Evolutionary conservation across 2,888 invertebrate genomes (phyloP).

Genomic region (Tetranychus truncatus): DNA sequence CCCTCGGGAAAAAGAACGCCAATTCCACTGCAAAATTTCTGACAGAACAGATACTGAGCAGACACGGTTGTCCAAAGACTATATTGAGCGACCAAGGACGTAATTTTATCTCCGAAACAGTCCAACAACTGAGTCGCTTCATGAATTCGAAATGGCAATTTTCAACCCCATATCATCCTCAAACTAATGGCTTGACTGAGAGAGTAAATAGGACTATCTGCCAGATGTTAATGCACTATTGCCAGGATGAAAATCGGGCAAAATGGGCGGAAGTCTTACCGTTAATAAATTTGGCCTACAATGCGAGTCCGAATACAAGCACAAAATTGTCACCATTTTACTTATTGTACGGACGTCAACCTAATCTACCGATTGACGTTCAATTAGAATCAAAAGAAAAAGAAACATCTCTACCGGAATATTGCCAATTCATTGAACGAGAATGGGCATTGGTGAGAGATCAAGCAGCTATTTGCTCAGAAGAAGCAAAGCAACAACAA

Average conservation of each 20-base stretch:
- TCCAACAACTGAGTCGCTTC: not conserved
- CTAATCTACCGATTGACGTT: not conserved
- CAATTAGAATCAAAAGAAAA: too few species aligned
- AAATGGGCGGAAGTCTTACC: constrained; percentile 16
- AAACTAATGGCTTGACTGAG: constrained; percentile 12
- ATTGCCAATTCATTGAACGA: too few species aligned
- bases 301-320: constrained; percentile 11
- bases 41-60: not conserved
- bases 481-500: too few species aligned
- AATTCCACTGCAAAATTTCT: not conserved
- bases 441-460: too few species aligned
- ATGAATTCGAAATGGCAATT: not conserved
- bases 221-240: constrained; percentile 16
- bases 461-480: too few species aligned
- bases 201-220: constrained; percentile 3
- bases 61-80: not conserved
- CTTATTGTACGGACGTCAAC: constrained; percentile 8
- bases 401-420: too few species aligned
- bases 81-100: constrained; percentile 12
- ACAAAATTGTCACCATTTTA: constrained; percentile 11
- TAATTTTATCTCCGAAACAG: not conserved
- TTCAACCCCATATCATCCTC: constrained; percentile 2
- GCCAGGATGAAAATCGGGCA: not conserved
- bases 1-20: not conserved
- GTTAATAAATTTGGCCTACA: constrained; percentile 16